These are phyloP conservation scores for Zaprionus nigranus DNA, from an alignment of 1,140 invertebrate genomes.

Conservation along the genomic window DNA sequence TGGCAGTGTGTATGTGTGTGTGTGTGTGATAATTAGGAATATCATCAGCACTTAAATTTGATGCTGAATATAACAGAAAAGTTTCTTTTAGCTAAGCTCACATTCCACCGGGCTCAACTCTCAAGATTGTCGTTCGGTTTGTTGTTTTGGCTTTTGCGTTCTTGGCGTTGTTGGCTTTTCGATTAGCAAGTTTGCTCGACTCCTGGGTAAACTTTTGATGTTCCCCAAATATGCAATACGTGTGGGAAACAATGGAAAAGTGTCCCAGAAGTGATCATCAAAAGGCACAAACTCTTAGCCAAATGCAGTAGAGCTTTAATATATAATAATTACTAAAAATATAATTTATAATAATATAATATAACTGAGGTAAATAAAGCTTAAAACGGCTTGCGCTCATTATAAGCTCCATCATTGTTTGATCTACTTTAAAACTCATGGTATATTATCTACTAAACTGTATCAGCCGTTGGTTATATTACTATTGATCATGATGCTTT, in stretches of 20 bases:
- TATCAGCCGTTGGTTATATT: too few species aligned
- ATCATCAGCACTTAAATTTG: constrained; percentile 77
- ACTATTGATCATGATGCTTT: too few species aligned
- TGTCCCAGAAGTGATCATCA: background rate
- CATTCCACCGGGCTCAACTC: constrained; percentile 42
- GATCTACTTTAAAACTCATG: too few species aligned
- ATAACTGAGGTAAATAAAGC: too few species aligned
- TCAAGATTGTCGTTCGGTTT: constrained; percentile 62
- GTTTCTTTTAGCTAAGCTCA: constrained; percentile 43
- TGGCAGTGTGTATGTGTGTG: constrained; percentile 27
- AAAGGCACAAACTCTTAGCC: background rate
- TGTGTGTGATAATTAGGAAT: constrained; percentile 76
- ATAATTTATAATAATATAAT: too few species aligned
- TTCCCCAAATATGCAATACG: background rate
- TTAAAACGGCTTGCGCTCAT: too few species aligned
- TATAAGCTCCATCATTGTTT: too few species aligned
- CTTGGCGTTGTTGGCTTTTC: constrained; percentile 28
- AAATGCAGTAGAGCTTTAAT: too few species aligned
- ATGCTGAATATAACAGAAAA: constrained; percentile 73
- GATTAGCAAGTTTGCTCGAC: constrained; percentile 12
- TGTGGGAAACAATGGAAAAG: background rate
- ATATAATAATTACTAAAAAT: too few species aligned
- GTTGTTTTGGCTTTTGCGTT: constrained; percentile 44
- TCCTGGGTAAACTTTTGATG: background rate
- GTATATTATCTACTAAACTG: too few species aligned